phyloP scores from a whole-genome alignment of 2,797 vertebrate genomes.

The Melanotaenia boesemani region DNA sequence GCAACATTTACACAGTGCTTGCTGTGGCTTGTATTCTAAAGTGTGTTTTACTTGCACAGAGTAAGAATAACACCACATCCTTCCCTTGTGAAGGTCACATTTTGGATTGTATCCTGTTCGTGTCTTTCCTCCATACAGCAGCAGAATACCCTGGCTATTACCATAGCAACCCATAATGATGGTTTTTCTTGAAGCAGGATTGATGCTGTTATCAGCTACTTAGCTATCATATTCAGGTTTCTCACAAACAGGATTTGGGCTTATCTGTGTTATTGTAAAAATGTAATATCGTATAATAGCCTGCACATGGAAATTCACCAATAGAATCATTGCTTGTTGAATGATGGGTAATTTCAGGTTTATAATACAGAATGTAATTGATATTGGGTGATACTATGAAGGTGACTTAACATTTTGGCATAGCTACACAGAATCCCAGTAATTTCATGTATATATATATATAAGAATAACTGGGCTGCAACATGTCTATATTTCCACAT shows the following conservation, averaged over 20 bases:
- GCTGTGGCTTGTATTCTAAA: conserved; percentile 5
- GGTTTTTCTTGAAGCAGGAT: conserved; percentile 22
- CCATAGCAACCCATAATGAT: conserved; percentile 23
- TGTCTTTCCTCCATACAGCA: conserved; percentile 21
- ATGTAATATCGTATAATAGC: conserved; percentile 7
- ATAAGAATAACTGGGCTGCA: no score
- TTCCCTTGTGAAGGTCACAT: conserved; percentile 35
- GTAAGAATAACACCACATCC: conserved; percentile 2
- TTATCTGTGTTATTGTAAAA: conserved; percentile 31
- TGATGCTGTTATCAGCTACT: conserved; percentile 36
- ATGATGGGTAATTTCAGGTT: conserved; percentile 13
- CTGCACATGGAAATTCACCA: conserved; percentile 7
- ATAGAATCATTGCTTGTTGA: conserved; percentile 1
- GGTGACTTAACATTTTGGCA: background rate
- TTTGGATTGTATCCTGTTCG: conserved; percentile 14
- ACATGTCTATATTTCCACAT: no score
- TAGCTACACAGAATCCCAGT: background rate
- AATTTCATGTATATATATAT: background rate
- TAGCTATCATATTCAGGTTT: conserved; percentile 15
- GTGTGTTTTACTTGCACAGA: conserved; percentile 11
- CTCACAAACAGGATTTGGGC: conserved; percentile 17
- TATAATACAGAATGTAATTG: conserved; percentile 5
- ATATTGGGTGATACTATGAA: conserved; percentile 16
- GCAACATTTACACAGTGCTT: conserved; percentile 37
- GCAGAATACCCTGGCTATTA: conserved; percentile 11